Evolutionary conservation across 1,140 invertebrate genomes (phyloP).

Genomic region (Drosophila oshimai): DNA sequence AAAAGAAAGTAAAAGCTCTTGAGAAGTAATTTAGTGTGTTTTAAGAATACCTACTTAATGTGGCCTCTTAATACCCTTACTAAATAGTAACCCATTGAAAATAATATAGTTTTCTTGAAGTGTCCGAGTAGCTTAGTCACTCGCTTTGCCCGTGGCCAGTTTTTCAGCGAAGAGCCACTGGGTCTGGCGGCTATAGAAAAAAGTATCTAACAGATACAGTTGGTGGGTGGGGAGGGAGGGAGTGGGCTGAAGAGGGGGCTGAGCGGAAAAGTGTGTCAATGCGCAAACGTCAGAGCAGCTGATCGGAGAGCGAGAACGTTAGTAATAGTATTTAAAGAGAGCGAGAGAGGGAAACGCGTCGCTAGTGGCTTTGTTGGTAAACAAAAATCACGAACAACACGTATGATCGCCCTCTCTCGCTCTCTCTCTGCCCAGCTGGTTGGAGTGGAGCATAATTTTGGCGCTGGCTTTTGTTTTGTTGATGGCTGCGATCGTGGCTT

Average conservation of each 20-base stretch:
- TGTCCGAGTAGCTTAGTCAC: conserved; percentile 14
- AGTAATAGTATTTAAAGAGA: background rate
- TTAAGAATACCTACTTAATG: too few relatives aligned
- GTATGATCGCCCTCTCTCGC: conserved; percentile 52
- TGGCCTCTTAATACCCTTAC: too few relatives aligned
- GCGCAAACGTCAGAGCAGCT: conserved; percentile 74
- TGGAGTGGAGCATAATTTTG: conserved; percentile 70
- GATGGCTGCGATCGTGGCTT: conserved; percentile 37
- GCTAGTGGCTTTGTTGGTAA: conserved; percentile 67
- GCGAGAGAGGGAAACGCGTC: background rate
- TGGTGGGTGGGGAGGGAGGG: background rate
- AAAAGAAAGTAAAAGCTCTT: too few relatives aligned
- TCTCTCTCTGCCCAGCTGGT: conserved; percentile 47
- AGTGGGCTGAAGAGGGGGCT: background rate
- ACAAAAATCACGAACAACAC: conserved; percentile 69
- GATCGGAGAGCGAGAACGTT: conserved; percentile 48
- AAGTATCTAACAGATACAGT: conserved; percentile 41
- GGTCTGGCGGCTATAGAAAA: conserved; percentile 61
- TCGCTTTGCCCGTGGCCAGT: conserved; percentile 39
- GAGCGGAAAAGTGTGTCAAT: conserved; percentile 68
- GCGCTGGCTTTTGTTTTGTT: conserved; percentile 43
- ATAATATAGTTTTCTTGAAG: background rate
- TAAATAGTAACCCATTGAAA: too few relatives aligned
- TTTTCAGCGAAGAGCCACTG: conserved; percentile 61
- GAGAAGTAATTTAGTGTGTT: too few relatives aligned